A percentile compares a stretch with the other conserved stretches of the same genome.
Evolutionary conservation across 2,113 vertebrate species (phyloP).

Genomic region (Hemichromis elongatus): DNA sequence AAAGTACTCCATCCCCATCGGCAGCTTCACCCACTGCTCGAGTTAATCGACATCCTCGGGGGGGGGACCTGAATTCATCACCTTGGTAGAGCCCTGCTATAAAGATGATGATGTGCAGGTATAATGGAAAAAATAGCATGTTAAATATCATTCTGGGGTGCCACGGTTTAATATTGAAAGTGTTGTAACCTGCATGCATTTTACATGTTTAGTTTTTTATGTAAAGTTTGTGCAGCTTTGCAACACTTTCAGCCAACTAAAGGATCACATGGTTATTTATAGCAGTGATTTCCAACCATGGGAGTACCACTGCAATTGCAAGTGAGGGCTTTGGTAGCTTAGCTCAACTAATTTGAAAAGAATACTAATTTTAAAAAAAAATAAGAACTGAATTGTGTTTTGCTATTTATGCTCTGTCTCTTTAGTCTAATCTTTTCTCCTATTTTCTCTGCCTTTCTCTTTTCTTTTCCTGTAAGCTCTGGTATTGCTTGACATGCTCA

Average conservation of each 20-base stretch:
- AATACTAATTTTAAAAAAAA: neutral
- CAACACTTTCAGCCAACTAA: neutral
- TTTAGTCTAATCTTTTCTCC: neutral
- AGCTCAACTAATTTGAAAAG: neutral
- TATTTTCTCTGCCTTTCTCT: neutral
- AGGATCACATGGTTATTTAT: neutral
- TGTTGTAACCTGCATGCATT: neutral
- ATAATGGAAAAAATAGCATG: neutral
- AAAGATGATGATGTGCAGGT: neutral
- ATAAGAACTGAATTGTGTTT: neutral
- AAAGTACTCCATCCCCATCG: neutral
- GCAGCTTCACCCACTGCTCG: neutral
- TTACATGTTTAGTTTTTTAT: neutral
- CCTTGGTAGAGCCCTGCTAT: neutral
- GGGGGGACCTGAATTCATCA: neutral
- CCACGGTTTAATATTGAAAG: neutral
- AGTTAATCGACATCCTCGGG: neutral
- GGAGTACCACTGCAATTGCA: neutral
- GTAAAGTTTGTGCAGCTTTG: neutral
- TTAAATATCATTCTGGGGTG: neutral
- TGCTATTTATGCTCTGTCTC: neutral
- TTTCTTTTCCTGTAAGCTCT: neutral
- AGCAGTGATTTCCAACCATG: neutral
- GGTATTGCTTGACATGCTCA: rapidly evolving
- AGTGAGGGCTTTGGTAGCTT: neutral